Base-by-base conservation (phyloP, 2,888 invertebrate species). In the Atethmia centrago region DNA sequence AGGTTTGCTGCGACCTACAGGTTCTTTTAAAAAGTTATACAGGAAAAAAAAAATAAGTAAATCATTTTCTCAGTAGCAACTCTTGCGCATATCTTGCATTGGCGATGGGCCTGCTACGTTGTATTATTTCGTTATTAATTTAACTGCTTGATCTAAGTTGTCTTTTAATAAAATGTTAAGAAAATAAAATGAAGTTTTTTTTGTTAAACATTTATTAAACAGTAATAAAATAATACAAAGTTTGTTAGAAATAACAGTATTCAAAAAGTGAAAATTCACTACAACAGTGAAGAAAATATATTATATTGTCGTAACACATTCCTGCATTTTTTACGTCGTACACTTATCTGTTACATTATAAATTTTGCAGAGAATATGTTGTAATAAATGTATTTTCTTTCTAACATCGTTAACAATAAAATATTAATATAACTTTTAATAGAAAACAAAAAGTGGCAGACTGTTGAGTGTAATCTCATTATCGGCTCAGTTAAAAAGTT, bases 141-240 rank as follows among this genome's bases (percentile, higher is more conserved):
- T 92, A 93, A 93, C 89, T 83, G 93, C 93, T 94, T 92, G 92
- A 92, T 93, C 79, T 95, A 95, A 95, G 95, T 93, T 94, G 92
- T 94, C 92, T 95, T 93, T 88, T 93, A 95, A 94, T 93, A 95
- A 95, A 95, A 93, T 61, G 83, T 88, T 88, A 79, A 83, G 72
- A 73, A 83, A 80, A 84, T 56, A 25, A 25, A 21, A 36, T 16
- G 25, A 25, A n/a, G 40, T 83, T 81, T 81, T 58, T 74, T 68
- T 84, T 71, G 40, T 69, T 51, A 56, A 49, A 40, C 28, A 10
- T 77, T 80, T 80, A 76, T 55, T 65, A 49, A 63, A 42, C 14
- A 51, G 19, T 45, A 25, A 2, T 14, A 49, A n/a, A 25, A 2
- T 14, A 49, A n/a, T 14, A 42, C 49, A 88, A 88, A 74, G 74